Evolutionary conservation across 2,113 vertebrate genomes (phyloP).

Genomic region (Labeo rohita): DNA sequence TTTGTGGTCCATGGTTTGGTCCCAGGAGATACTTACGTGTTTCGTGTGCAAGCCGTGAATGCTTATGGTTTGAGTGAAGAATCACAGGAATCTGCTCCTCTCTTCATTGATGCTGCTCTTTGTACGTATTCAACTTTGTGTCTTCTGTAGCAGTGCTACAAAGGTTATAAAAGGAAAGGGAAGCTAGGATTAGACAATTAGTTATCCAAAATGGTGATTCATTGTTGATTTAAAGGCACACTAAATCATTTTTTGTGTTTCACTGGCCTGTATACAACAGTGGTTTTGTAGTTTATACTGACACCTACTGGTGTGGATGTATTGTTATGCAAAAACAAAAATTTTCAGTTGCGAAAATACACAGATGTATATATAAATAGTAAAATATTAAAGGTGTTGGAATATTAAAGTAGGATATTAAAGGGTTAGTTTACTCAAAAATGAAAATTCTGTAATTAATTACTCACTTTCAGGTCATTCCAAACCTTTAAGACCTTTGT

Average conservation of each 20-base stretch:
- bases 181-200: not conserved
- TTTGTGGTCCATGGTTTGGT: constrained; percentile 93
- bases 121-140: constrained; percentile 75
- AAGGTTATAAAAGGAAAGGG: not conserved
- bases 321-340: not conserved
- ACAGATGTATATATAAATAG: not conserved
- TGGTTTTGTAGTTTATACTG: not conserved
- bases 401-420: not conserved
- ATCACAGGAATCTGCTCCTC: constrained; percentile 89
- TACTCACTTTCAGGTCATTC: too few relatives aligned
- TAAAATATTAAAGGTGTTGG: not conserved
- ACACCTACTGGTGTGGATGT: not conserved
- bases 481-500: too few relatives aligned
- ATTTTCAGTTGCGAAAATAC: not conserved
- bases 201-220: not conserved
- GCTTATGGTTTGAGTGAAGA: constrained; percentile 88
- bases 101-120: constrained; percentile 89
- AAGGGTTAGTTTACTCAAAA: not conserved
- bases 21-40: constrained; percentile 87
- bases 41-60: constrained; percentile 94
- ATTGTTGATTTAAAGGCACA: not conserved
- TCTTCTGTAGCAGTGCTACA: not conserved
- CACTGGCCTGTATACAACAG: not conserved
- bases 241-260: not conserved
- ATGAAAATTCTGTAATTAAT: too few relatives aligned